Conservation (phyloP, 2,113 vertebrate species). For the Todiramphus chloris region DNA sequence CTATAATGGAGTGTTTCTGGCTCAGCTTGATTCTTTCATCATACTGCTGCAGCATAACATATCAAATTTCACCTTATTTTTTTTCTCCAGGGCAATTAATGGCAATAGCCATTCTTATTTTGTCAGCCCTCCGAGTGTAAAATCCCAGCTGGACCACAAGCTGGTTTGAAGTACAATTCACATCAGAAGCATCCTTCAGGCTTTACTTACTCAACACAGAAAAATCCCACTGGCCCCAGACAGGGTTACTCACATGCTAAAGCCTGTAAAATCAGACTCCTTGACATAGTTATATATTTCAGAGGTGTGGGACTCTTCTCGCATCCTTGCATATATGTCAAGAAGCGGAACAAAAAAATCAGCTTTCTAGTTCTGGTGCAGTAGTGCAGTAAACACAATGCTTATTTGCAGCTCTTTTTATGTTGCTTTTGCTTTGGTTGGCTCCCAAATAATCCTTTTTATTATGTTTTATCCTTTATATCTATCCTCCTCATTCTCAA, state of each 20-base stretch:
- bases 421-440: slow-evolving; percentile 11
- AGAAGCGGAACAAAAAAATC: background rate
- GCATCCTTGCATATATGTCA: background rate
- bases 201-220: background rate
- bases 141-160: background rate
- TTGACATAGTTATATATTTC: background rate
- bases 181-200: background rate
- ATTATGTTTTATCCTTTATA: slow-evolving; percentile 48
- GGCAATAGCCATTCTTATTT: background rate
- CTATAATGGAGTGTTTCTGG: background rate
- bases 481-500: background rate
- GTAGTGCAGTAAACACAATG: background rate
- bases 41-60: background rate
- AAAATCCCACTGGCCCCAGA: background rate
- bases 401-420: slow-evolving; percentile 33
- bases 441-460: slow-evolving; percentile 49
- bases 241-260: background rate
- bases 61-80: background rate
- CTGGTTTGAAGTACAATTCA: background rate
- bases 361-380: background rate
- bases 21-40: background rate
- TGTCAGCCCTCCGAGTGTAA: background rate
- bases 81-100: background rate
- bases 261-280: background rate
- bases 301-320: background rate